Base-by-base conservation (phyloP, 1,140 invertebrate genomes). In the Hyphantria cunea region DNA sequence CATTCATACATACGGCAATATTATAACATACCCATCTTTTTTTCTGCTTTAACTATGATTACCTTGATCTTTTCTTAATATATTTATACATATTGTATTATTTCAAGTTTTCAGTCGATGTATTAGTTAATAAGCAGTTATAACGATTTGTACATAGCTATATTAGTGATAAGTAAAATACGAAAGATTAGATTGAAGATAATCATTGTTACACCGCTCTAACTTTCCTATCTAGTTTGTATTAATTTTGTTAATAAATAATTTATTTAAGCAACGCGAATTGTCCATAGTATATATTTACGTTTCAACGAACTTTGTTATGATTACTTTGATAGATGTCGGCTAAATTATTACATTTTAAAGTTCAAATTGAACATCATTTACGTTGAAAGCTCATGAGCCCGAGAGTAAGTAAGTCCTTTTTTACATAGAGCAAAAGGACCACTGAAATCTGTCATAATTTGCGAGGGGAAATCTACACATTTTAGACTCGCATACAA, bases 161-260 rank as follows among this genome's bases (percentile, higher is more conserved):
- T 49, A 42, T 39, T 55, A 60, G 47, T 25, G 7, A 7, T 39
- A n/a, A 32, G 14, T 45, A 51, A 52, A 62, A 56, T 72, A 67
- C 25, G 62, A 78, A 88, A 86, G 85, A 86, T 72, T 70, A 86
- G 85, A 88, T 88, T 85, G 82, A 88, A 74, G 85, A 76, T 78
- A 85, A 88, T 88, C 85, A 88, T 86, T 84, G 82, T 76, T 76
- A 55, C 8, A 69, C 61, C 66, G 70, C 67, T 66, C 58, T 74
- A 62, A 73, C 34, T 73, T 74, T 78, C 65, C 41, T 47, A 17
- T 60, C 47, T 60, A n/a, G 56, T 47, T 58, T 47, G 52, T 59
- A 47, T 56, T 64, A 63, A 66, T 68, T 58, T 25, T 37, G 34
- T 58, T 48, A 25, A 12, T 51, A 44, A 55, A 55, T 12, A 31